A percentile compares a stretch with the other conserved stretches of the same genome.
Evolutionary conservation across 1,140 invertebrate genomes (phyloP).

Genomic region (Diabrotica undecimpunctata): DNA sequence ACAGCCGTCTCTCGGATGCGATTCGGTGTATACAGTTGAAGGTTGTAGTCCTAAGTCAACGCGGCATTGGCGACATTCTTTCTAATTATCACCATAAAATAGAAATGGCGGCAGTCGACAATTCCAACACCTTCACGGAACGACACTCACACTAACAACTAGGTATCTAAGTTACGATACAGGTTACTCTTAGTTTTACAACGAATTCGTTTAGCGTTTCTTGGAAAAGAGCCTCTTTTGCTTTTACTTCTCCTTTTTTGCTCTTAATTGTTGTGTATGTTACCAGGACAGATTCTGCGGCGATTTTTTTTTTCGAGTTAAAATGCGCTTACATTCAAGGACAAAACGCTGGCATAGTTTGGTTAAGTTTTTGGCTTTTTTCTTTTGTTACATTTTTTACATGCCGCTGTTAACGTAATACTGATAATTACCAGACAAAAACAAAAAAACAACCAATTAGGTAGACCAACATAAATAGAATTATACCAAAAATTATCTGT

Average conservation of each 20-base stretch:
- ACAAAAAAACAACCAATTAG: too few relatives aligned
- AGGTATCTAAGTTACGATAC: conserved; percentile 2
- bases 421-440: too few relatives aligned
- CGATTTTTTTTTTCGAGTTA: too few relatives aligned
- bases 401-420: too few relatives aligned
- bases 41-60: conserved; percentile 21
- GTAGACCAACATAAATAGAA: too few relatives aligned
- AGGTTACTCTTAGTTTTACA: conserved; percentile 1
- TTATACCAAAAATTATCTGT: too few relatives aligned
- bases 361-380: too few relatives aligned
- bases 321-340: too few relatives aligned
- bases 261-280: conserved; percentile 2
- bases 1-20: neutral
- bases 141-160: conserved; percentile 4
- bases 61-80: conserved; percentile 24
- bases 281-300: neutral
- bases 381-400: too few relatives aligned
- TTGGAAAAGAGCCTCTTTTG: neutral
- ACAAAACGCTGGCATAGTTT: too few relatives aligned
- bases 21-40: conserved; percentile 12
- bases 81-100: conserved; percentile 29
- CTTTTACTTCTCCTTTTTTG: neutral
- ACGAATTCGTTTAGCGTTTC: conserved; percentile 2
- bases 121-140: conserved; percentile 25
- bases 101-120: conserved; percentile 23